Evolutionary conservation across 1,140 invertebrate species (phyloP).

Genomic region (Trichonephila clavipes): DNA sequence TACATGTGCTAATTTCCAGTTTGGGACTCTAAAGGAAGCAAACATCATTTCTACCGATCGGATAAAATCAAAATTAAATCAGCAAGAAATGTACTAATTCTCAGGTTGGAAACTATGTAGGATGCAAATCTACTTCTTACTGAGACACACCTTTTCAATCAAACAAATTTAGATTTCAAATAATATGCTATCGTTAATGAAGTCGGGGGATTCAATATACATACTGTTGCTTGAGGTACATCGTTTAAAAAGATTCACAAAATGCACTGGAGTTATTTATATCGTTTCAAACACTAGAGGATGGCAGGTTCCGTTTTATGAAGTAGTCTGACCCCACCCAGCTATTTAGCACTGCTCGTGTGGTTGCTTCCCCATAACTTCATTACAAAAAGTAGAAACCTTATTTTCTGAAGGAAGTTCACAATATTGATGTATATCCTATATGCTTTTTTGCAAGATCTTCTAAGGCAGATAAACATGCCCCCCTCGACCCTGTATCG

Average conservation of each 20-base stretch:
- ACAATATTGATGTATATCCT: conserved; percentile 55
- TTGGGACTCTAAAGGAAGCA: not conserved
- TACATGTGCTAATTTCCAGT: not conserved
- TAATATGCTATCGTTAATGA: too few relatives aligned
- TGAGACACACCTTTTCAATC: not conserved
- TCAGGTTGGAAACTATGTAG: not conserved
- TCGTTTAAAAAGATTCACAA: conserved; percentile 4
- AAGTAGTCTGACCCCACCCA: conserved; percentile 53
- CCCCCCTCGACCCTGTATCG: not conserved
- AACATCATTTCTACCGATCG: not conserved
- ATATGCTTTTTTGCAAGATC: conserved; percentile 46
- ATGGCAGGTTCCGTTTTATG: conserved; percentile 41
- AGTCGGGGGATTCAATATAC: too few relatives aligned
- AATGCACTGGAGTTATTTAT: conserved; percentile 30
- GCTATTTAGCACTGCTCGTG: conserved; percentile 48
- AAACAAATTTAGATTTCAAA: not conserved
- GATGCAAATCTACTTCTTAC: too few relatives aligned
- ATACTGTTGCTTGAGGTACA: not conserved
- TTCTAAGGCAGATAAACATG: conserved; percentile 14
- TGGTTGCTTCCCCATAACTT: conserved; percentile 22
- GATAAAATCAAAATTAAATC: not conserved
- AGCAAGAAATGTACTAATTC: not conserved
- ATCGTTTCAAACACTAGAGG: not conserved
- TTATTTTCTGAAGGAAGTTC: conserved; percentile 37
- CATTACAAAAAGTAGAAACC: conserved; percentile 57